Percentiles rank a stretch among this genome's conserved stretches.
Evolutionary conservation across 2,113 vertebrate species (phyloP).

Genomic region (Pristiophorus japonicus): DNA sequence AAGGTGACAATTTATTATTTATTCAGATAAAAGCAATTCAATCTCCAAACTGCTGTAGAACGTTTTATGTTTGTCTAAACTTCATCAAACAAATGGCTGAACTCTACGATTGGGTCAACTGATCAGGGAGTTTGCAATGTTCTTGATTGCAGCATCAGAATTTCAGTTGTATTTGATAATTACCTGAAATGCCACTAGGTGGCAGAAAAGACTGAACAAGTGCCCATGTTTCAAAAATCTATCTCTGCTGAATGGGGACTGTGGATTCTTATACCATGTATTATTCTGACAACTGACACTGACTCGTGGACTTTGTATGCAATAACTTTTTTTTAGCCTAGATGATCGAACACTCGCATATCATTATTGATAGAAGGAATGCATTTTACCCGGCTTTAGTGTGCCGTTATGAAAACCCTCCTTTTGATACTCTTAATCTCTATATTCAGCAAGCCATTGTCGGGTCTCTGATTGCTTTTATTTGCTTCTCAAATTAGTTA

Average conservation of each 20-base stretch:
- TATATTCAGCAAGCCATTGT: neutral
- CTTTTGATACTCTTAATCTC: neutral
- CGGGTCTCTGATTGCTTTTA: neutral
- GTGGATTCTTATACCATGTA: neutral
- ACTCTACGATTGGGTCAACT: neutral
- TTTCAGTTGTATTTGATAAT: neutral
- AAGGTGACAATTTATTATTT: neutral
- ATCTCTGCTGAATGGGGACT: neutral
- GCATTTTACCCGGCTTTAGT: neutral
- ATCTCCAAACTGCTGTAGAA: neutral
- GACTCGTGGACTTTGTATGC: neutral
- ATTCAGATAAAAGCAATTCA: neutral
- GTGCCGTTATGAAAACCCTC: neutral
- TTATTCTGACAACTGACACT: neutral
- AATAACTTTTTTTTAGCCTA: neutral
- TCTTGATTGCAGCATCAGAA: neutral
- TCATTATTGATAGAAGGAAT: neutral
- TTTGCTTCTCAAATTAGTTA: neutral
- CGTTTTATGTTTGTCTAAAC: neutral
- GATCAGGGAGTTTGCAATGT: neutral
- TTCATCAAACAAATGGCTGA: neutral
- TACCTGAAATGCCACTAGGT: constrained; percentile 1
- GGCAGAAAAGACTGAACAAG: neutral
- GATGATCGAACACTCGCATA: neutral
- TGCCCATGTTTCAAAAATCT: neutral